phyloP scores from a whole-genome alignment of 2,113 vertebrate genomes.

The Entelurus aequoreus region DNA sequence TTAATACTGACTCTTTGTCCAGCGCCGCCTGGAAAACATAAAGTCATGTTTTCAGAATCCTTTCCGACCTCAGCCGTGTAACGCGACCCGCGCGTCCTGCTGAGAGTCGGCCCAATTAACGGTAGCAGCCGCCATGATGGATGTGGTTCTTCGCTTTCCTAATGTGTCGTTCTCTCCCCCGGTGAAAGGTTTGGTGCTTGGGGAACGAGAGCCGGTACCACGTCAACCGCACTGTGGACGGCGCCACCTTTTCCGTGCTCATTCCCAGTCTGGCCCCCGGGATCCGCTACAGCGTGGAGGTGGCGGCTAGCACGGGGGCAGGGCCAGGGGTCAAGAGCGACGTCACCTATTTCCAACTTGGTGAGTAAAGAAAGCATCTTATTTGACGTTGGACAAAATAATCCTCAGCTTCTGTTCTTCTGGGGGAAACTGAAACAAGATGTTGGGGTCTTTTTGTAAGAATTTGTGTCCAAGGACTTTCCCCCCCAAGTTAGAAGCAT shows the following conservation, averaged over 20 bases:
- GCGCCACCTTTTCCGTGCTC: constrained; percentile 82
- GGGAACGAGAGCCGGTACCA: constrained; percentile 94
- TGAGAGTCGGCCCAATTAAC: constrained; percentile 4
- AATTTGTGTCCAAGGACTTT: too few species aligned
- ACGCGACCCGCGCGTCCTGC: constrained; percentile 23
- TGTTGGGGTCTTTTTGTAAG: too few species aligned
- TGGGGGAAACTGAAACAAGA: too few species aligned
- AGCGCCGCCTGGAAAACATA: constrained; percentile 23
- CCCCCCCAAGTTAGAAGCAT: too few species aligned
- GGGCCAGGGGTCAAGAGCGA: constrained; percentile 91
- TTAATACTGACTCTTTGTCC: constrained; percentile 36
- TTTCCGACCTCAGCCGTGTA: constrained; percentile 33
- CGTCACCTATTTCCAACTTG: constrained; percentile 86
- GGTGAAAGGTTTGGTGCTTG: constrained; percentile 89
- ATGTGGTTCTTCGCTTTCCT: background rate
- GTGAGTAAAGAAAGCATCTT: constrained; percentile 67
- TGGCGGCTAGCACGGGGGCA: constrained; percentile 89
- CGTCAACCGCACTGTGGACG: constrained; percentile 91
- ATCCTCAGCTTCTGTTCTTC: too few species aligned
- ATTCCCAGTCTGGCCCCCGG: constrained; percentile 88
- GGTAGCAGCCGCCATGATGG: background rate
- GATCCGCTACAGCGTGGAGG: constrained; percentile 88
- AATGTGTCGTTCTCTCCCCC: constrained; percentile 13
- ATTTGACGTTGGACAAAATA: too few species aligned
- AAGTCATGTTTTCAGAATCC: constrained; percentile 20